phyloP scores from a whole-genome alignment of 2,888 invertebrate species.

The Dicyrtomina minuta region DNA sequence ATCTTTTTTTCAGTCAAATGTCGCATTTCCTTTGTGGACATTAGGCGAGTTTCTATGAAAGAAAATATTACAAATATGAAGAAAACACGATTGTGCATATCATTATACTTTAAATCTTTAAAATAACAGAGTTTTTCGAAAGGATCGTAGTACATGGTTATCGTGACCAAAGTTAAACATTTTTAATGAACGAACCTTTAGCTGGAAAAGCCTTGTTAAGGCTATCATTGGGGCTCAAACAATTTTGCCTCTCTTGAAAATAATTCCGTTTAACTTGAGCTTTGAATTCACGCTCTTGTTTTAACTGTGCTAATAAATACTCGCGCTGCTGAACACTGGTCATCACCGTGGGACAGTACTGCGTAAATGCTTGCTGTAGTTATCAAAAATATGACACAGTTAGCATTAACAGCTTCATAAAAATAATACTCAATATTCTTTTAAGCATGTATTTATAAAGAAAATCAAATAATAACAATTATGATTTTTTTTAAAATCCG shows the following conservation, averaged over 20 bases:
- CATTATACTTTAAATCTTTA: background rate
- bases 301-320: slow-evolving; percentile 59
- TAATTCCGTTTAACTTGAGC: slow-evolving; percentile 58
- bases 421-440: too few relatives aligned
- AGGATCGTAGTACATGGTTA: too few relatives aligned
- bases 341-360: slow-evolving; percentile 71
- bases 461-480: too few relatives aligned
- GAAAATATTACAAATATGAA: background rate
- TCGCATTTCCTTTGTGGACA: slow-evolving; percentile 64
- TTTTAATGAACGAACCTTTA: too few relatives aligned
- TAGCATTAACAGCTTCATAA: background rate
- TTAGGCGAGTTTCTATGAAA: slow-evolving; percentile 49
- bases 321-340: slow-evolving; percentile 62
- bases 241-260: slow-evolving; percentile 32
- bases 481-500: too few relatives aligned
- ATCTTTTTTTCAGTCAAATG: slow-evolving; percentile 66
- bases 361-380: slow-evolving; percentile 69
- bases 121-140: background rate
- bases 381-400: background rate
- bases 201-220: slow-evolving; percentile 36
- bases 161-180: too few relatives aligned
- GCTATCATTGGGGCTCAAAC: slow-evolving; percentile 22
- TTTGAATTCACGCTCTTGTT: slow-evolving; percentile 59
- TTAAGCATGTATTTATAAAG: too few relatives aligned
- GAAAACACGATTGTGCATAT: slow-evolving; percentile 13